Conservation (phyloP, 2,113 vertebrate species). For the Carlito syrichta region DNA sequence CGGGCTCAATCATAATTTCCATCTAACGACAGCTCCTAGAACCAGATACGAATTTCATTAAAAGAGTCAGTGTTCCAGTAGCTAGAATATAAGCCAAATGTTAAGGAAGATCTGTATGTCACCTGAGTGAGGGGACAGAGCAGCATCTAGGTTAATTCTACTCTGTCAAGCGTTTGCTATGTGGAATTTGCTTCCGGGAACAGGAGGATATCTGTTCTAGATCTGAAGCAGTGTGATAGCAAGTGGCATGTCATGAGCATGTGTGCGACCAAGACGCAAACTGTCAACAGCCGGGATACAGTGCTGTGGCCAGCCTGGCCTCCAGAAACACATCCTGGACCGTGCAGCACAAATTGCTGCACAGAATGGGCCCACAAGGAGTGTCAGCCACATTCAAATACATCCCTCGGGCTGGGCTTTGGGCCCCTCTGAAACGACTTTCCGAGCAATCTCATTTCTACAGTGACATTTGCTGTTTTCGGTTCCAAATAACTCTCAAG, state of each 20-base stretch:
- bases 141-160: neutral
- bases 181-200: neutral
- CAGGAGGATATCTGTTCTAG: neutral
- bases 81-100: neutral
- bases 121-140: neutral
- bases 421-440: neutral
- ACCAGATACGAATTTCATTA: constrained; percentile 64
- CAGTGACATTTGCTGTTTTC: constrained; percentile 44
- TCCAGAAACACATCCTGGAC: neutral
- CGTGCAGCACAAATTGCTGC: neutral
- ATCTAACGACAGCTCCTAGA: constrained; percentile 47
- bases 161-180: neutral
- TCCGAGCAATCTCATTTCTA: neutral
- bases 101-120: neutral
- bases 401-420: neutral
- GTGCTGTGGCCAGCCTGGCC: neutral
- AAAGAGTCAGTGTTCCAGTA: constrained; percentile 34
- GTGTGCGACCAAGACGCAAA: neutral
- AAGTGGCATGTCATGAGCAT: neutral
- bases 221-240: neutral
- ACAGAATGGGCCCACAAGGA: neutral
- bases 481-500: constrained; percentile 78
- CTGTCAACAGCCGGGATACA: neutral
- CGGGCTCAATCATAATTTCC: constrained; percentile 54
- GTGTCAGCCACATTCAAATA: neutral